phyloP scores from a whole-genome alignment of 1,140 invertebrate genomes.

The Oedothorax gibbosus region DNA sequence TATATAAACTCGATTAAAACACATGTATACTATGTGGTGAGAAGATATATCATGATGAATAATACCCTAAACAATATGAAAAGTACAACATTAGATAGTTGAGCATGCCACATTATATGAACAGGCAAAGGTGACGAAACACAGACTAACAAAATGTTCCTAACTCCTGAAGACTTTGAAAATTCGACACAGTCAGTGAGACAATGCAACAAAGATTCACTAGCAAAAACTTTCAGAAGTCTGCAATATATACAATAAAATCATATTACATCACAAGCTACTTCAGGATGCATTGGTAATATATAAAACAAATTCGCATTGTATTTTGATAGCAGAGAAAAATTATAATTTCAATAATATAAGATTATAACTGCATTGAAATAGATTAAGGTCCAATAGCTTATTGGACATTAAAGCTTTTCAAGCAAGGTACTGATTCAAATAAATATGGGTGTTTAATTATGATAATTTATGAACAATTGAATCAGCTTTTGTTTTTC shows the following conservation, averaged over 20 bases:
- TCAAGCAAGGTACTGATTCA: no score
- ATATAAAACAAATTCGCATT: background rate
- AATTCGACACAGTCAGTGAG: conserved; percentile 37
- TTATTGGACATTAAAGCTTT: no score
- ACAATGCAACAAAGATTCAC: conserved; percentile 38
- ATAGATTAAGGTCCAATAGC: background rate
- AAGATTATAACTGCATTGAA: background rate
- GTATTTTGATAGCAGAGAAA: background rate
- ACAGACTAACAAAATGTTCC: conserved; percentile 49
- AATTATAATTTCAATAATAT: background rate
- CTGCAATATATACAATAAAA: conserved; percentile 14
- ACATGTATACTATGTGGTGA: conserved; percentile 48
- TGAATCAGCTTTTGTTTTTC: no score
- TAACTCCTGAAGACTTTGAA: conserved; percentile 47
- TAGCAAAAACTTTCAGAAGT: conserved; percentile 32
- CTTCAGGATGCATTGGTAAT: background rate
- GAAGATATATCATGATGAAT: conserved; percentile 49
- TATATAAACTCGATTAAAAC: conserved; percentile 53
- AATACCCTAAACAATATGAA: conserved; percentile 58
- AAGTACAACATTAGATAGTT: conserved; percentile 58
- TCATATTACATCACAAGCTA: background rate
- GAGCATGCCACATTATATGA: conserved; percentile 58
- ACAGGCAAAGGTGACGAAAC: conserved; percentile 55
- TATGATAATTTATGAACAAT: no score
- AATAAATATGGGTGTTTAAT: no score